phyloP scores from a whole-genome alignment of 2,888 invertebrate genomes.

The Chironomus riparius region DNA sequence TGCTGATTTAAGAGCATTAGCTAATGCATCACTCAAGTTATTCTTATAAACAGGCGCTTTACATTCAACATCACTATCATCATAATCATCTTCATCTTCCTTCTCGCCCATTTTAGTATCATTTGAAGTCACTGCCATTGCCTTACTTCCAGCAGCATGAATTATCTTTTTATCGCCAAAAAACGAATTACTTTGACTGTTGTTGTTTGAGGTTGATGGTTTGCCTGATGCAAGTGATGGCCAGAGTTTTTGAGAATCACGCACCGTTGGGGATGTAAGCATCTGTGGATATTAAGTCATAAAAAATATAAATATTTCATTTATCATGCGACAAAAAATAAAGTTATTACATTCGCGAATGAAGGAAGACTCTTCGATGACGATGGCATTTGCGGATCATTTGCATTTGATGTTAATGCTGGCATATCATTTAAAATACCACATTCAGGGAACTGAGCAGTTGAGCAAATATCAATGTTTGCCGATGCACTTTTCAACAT shows the following conservation, averaged over 20 bases:
- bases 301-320: background rate
- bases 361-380: constrained; percentile 40
- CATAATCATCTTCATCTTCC: background rate
- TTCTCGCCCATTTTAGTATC: background rate
- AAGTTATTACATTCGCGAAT: constrained; percentile 49
- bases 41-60: constrained; percentile 36
- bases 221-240: constrained; percentile 32
- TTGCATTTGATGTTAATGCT: constrained; percentile 6
- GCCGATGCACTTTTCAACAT: constrained; percentile 47
- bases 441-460: constrained; percentile 48
- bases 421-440: background rate
- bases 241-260: constrained; percentile 33
- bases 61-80: constrained; percentile 28
- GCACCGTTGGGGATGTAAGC: constrained; percentile 31
- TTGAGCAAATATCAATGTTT: constrained; percentile 49
- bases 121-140: background rate
- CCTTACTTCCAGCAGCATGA: background rate
- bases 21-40: constrained; percentile 33
- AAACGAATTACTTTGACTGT: constrained; percentile 1
- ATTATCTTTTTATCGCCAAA: constrained; percentile 13
- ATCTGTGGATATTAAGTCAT: constrained; percentile 29
- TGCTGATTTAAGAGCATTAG: constrained; percentile 31
- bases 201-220: constrained; percentile 24
- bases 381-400: background rate
- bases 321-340: background rate